phyloP scores from a whole-genome alignment of 1,140 invertebrate genomes.

The Goniozus legneri region DNA sequence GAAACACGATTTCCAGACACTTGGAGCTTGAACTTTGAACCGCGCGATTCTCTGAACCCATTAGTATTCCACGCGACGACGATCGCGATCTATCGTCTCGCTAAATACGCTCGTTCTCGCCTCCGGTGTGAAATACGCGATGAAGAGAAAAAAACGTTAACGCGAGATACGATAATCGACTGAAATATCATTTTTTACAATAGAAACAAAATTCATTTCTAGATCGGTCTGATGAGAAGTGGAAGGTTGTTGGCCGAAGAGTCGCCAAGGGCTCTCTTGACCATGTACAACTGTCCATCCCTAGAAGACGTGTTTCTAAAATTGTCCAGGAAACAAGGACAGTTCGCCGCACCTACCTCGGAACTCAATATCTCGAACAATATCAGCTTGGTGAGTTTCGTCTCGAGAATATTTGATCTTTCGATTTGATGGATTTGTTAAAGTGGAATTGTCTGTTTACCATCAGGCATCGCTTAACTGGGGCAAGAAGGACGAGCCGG shows the following conservation, averaged over 20 bases:
- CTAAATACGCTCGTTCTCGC: too few species aligned
- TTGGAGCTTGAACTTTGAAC: too few species aligned
- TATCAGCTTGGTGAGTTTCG: constrained; percentile 63
- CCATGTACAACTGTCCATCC: constrained; percentile 77
- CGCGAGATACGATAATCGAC: too few species aligned
- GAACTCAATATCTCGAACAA: constrained; percentile 73
- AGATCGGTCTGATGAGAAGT: constrained; percentile 93
- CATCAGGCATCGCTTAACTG: constrained; percentile 69
- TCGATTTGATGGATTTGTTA: neutral
- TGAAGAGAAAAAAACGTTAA: too few species aligned
- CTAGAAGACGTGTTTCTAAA: constrained; percentile 94
- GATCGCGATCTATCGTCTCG: too few species aligned
- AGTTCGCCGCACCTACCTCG: constrained; percentile 54
- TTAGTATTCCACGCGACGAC: too few species aligned
- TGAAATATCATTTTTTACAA: too few species aligned
- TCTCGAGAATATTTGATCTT: neutral
- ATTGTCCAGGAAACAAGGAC: constrained; percentile 67
- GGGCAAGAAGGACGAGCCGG: constrained; percentile 75
- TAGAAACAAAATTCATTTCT: too few species aligned
- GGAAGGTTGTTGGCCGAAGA: constrained; percentile 89
- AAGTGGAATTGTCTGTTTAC: constrained; percentile 9
- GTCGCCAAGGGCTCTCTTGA: constrained; percentile 78
- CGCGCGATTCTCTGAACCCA: too few species aligned
- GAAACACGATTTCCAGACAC: too few species aligned
- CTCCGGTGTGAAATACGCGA: too few species aligned